Base-by-base conservation (phyloP, 2,888 invertebrate species). In the Spilarctia lutea region DNA sequence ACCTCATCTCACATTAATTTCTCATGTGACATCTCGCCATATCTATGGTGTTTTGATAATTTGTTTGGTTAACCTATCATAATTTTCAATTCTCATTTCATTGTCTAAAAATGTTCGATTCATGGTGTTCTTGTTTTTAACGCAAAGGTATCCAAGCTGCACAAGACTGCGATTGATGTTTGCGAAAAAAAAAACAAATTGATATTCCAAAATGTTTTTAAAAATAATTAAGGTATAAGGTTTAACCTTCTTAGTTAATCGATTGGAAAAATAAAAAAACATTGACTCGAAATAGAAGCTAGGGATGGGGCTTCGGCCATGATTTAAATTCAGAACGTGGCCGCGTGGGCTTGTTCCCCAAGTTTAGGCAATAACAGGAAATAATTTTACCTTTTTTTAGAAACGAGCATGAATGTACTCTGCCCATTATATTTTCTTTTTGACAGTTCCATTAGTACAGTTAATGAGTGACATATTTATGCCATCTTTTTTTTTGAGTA, bases 191-290 rank as follows among this genome's bases (percentile, higher is more conserved):
- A 52, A n/a, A n/a, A n/a, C 24, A n/a, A 56, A 56, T 56, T 24
- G 0, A 3, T 56, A n/a, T 56, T 52, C 3, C 3, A n/a, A 56
- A 56, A 56, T 3, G 8, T 56, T 56, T 52, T 56, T 56, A 56
- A 56, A 56, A 56, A 56, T 56, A 56, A 56, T n/a, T 10, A 56
- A 56, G 24, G 48, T 20, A 24, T 20, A 7, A 7, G 7, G 52
- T 20, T n/a, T n/a, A 56, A 56, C 52, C n/a, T 56, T 56, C 24
- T 56, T n/a, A n/a, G 52, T 56, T 56, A 56, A 56, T 56, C 52
- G n/a, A 56, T 56, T 56, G 52, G 52, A 56, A 56, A 56, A 56
- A 56, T 56, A 56, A 56, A 52, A 66, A 39, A 67, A 67, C n/a
- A 39, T 33, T 20, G 24, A 35, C 65, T 42, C 20, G 42, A 35